A percentile compares a stretch with the other conserved stretches of the same genome.
phyloP scores from a whole-genome alignment of 2,113 vertebrate species.

The Tychaedon coryphoeus region DNA sequence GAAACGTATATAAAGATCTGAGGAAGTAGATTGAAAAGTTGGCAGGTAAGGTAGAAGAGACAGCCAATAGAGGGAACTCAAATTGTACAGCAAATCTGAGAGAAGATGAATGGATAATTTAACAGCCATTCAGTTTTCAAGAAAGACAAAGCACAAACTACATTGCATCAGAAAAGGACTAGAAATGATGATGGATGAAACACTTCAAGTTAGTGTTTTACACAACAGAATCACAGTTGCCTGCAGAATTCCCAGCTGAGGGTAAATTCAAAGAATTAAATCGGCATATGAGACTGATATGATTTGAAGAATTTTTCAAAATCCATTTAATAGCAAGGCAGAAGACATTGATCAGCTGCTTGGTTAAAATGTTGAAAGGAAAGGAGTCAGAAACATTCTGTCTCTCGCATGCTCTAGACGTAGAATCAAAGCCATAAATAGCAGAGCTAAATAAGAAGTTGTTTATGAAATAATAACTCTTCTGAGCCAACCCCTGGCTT shows the following conservation, averaged over 20 bases:
- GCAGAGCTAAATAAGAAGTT: background rate
- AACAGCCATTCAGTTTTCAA: slow-evolving; percentile 83
- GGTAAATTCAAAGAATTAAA: slow-evolving; percentile 71
- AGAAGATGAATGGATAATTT: slow-evolving; percentile 86
- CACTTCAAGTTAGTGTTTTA: slow-evolving; percentile 70
- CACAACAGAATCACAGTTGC: slow-evolving; percentile 70
- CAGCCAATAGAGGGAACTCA: slow-evolving; percentile 62
- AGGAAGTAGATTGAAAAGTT: slow-evolving; percentile 68
- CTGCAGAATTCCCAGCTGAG: slow-evolving; percentile 74
- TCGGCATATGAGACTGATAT: slow-evolving; percentile 75
- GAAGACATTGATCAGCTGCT: slow-evolving; percentile 70
- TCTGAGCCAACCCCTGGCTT: background rate
- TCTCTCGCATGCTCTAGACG: background rate
- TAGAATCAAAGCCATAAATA: background rate
- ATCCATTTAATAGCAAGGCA: slow-evolving; percentile 75
- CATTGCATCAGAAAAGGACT: slow-evolving; percentile 82
- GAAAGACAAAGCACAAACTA: slow-evolving; percentile 82
- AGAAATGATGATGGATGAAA: slow-evolving; percentile 82
- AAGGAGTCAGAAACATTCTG: slow-evolving; percentile 33
- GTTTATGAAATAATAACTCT: slow-evolving; percentile 31
- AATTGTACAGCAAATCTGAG: slow-evolving; percentile 74
- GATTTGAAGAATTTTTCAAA: slow-evolving; percentile 80
- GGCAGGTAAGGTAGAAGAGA: slow-evolving; percentile 71
- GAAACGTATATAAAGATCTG: slow-evolving; percentile 38
- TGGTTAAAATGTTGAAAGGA: slow-evolving; percentile 55